Percentiles rank a stretch among this genome's conserved stretches.
Evolutionary conservation across 1,140 invertebrate species (phyloP).

Genomic region (Tetragonula clypearis): DNA sequence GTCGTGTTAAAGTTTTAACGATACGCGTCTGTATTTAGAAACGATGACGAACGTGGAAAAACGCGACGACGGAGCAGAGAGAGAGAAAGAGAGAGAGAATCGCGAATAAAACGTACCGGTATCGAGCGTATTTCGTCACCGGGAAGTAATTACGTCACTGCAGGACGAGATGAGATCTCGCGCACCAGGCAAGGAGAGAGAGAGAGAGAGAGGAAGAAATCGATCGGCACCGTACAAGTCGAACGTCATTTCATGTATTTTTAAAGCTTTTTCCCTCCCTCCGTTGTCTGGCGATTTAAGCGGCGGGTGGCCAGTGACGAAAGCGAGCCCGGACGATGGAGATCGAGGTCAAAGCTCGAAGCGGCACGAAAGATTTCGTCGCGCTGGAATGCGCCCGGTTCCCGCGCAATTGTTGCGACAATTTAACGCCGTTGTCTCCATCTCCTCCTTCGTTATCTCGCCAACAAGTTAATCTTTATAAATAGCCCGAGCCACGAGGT

Average conservation of each 20-base stretch:
- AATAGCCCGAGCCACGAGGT: slow-evolving; percentile 78
- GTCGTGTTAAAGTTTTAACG: not conserved
- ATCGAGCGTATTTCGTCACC: not conserved
- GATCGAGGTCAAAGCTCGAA: slow-evolving; percentile 66
- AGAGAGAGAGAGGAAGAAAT: not conserved
- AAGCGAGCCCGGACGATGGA: slow-evolving; percentile 11
- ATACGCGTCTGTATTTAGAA: not conserved
- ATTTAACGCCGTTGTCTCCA: slow-evolving; percentile 76
- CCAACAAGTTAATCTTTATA: slow-evolving; percentile 81
- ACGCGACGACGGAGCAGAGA: not conserved
- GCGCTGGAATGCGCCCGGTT: slow-evolving; percentile 65
- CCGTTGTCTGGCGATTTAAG: not conserved
- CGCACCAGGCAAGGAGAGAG: too few species aligned
- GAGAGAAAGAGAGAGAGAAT: not conserved
- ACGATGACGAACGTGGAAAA: not conserved
- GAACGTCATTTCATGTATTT: slow-evolving; percentile 47
- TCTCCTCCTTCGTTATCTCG: slow-evolving; percentile 78
- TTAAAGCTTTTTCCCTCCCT: slow-evolving; percentile 28
- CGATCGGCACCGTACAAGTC: slow-evolving; percentile 13
- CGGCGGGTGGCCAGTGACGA: slow-evolving; percentile 12
- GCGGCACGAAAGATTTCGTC: slow-evolving; percentile 70
- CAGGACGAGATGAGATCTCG: not conserved
- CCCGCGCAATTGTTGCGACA: slow-evolving; percentile 76
- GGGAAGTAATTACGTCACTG: slow-evolving; percentile 22
- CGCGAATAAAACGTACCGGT: not conserved